phyloP scores from a whole-genome alignment of 1,140 invertebrate species.

The Drosophila miranda region DNA sequence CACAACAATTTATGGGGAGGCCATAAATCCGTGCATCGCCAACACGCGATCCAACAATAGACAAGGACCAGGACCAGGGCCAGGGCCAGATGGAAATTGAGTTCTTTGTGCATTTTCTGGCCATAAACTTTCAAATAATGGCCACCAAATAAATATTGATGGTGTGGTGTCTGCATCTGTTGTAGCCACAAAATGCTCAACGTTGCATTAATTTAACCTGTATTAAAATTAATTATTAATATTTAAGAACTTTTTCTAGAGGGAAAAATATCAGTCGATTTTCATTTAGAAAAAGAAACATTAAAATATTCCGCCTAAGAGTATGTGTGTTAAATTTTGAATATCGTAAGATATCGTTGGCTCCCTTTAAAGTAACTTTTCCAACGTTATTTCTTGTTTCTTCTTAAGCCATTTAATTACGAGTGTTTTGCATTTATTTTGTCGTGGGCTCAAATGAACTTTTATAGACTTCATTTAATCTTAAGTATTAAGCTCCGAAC shows the following conservation, averaged over 20 bases:
- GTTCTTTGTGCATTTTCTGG: conserved; percentile 51
- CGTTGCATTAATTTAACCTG: conserved; percentile 7
- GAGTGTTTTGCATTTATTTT: background rate
- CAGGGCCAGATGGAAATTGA: conserved; percentile 9
- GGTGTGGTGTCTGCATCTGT: conserved; percentile 17
- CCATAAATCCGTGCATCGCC: conserved; percentile 58
- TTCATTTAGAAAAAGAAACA: too few species aligned
- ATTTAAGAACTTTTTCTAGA: too few species aligned
- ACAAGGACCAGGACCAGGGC: conserved; percentile 10
- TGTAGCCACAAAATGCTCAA: background rate
- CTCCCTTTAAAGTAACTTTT: too few species aligned
- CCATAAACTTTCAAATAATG: conserved; percentile 70
- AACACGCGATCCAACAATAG: conserved; percentile 23
- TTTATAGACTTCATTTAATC: conserved; percentile 15
- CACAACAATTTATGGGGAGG: conserved; percentile 38
- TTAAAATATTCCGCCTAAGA: too few species aligned
- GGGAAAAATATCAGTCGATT: too few species aligned
- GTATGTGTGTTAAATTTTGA: too few species aligned
- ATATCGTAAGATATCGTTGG: too few species aligned
- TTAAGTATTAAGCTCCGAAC: background rate
- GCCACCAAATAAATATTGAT: conserved; percentile 56
- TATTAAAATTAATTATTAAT: background rate
- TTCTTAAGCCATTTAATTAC: conserved; percentile 1
- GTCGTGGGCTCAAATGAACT: conserved; percentile 24
- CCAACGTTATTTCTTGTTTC: too few species aligned